Conservation (phyloP, 2,888 invertebrate species). For the Amphipyra tragopoginis region DNA sequence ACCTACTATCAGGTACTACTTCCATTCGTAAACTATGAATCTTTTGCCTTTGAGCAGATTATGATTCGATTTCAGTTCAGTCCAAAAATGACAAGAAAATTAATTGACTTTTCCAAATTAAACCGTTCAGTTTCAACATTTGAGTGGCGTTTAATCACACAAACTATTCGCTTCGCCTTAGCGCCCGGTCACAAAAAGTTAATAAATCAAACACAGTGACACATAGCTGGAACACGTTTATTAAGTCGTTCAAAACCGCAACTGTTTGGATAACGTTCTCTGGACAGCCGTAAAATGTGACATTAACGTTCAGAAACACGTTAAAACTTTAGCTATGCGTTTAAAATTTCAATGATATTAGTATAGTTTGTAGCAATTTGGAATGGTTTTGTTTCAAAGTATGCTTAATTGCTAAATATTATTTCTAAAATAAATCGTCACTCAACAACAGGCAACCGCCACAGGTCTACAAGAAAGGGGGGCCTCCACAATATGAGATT, state of each 20-base stretch:
- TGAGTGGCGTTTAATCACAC: constrained; percentile 49
- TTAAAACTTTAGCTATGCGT: constrained; percentile 29
- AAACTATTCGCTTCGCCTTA: constrained; percentile 22
- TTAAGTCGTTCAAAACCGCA: constrained; percentile 38
- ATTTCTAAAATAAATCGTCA: not conserved
- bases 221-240: constrained; percentile 31
- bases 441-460: too few species aligned
- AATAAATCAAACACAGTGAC: constrained; percentile 35
- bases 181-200: constrained; percentile 16
- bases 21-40: too few species aligned
- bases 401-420: not conserved
- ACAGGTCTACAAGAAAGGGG: too few species aligned
- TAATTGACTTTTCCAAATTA: constrained; percentile 16
- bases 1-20: too few species aligned
- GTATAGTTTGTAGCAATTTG: constrained; percentile 2
- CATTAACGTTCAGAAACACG: constrained; percentile 33
- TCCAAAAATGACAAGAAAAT: too few species aligned
- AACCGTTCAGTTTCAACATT: constrained; percentile 20
- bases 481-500: too few species aligned
- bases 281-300: constrained; percentile 36
- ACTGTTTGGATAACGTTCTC: constrained; percentile 37
- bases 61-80: too few species aligned
- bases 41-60: too few species aligned
- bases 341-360: constrained; percentile 21
- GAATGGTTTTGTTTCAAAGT: constrained; percentile 8